Conservation (phyloP, 1,140 invertebrate genomes). For the Dryas iulia region DNA sequence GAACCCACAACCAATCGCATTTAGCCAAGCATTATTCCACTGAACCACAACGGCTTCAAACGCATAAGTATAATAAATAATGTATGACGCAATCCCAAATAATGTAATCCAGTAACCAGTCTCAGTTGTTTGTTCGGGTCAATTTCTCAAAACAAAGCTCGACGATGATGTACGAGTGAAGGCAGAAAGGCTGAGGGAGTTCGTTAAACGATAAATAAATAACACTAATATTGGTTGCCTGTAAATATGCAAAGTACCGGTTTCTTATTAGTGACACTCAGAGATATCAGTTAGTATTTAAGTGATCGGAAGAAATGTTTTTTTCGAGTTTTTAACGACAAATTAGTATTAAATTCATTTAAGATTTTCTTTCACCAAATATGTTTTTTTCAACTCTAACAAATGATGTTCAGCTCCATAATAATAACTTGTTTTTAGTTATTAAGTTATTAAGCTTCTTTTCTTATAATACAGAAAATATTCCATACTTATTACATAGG, state of each 20-base stretch:
- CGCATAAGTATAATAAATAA: neutral
- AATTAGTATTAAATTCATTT: no score
- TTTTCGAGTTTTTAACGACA: no score
- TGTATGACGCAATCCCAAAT: slow-evolving; percentile 11
- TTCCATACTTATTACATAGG: no score
- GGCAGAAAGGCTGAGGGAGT: neutral
- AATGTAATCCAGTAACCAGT: slow-evolving; percentile 14
- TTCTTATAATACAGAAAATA: no score
- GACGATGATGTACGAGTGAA: slow-evolving; percentile 3
- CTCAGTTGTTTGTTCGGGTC: slow-evolving; percentile 6
- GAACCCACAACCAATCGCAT: neutral
- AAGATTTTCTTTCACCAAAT: no score
- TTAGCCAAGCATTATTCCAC: neutral
- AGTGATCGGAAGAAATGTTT: no score
- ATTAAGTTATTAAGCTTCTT: no score
- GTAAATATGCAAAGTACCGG: slow-evolving; percentile 6
- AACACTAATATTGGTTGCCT: slow-evolving; percentile 7
- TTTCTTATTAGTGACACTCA: neutral
- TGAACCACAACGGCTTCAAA: neutral
- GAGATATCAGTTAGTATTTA: neutral
- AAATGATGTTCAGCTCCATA: no score
- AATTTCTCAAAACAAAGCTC: slow-evolving; percentile 11
- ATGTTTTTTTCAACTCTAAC: no score
- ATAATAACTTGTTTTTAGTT: no score
- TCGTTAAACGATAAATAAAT: slow-evolving; percentile 18